Base-by-base conservation (phyloP, 2,113 vertebrate species). In the Oryctolagus cuniculus region DNA sequence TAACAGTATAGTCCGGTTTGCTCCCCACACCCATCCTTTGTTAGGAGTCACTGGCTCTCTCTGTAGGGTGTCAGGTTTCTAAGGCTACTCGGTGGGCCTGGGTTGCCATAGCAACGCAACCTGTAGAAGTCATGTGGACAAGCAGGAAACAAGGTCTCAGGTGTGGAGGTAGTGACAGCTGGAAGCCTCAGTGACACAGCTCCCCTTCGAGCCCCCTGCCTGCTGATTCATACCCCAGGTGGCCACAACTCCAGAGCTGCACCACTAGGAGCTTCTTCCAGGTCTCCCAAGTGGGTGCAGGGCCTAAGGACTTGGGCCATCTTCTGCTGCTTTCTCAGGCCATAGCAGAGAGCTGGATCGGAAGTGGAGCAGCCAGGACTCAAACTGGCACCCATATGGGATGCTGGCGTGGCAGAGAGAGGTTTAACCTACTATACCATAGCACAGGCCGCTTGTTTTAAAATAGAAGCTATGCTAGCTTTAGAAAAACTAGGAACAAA, bases 71-170 rank as follows among this genome's bases (percentile, higher is more conserved):
- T 81, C 49, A 88, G 44, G 86, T 88, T 78, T 88, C 95, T 97
- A 95, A 49, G 29, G 4, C 21, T 61, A 83, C 82, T 70, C 95
- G 96, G 44, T 67, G 15, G 96, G 86, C 73, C 70, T 89, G n/a
- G 25, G 73, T 96, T 94, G 93, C 96, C 89, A 89, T 97, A 95
- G 95, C 78, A 97, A 94, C 83, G 24, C 73, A 93, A 87, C 78
- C 79, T 17, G 95, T 93, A 61, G 89, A 88, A 92, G 84, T 78
- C 89, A 25, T 55, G 53, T 88, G 84, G 92, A 92, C 94, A 85
- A 93, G 75, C n/a, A 91, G 91, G 86, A 95, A 87, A 96, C 66
- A 61, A 55, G 87, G 89, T 63, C 64, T 85, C 67, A 1, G 34
- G 29, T 51, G 34, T 29, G 25, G 36, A 93, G 72, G 7, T 38